Base-by-base conservation (phyloP, 2,888 invertebrate genomes). In the Syrphus vitripennis region DNA sequence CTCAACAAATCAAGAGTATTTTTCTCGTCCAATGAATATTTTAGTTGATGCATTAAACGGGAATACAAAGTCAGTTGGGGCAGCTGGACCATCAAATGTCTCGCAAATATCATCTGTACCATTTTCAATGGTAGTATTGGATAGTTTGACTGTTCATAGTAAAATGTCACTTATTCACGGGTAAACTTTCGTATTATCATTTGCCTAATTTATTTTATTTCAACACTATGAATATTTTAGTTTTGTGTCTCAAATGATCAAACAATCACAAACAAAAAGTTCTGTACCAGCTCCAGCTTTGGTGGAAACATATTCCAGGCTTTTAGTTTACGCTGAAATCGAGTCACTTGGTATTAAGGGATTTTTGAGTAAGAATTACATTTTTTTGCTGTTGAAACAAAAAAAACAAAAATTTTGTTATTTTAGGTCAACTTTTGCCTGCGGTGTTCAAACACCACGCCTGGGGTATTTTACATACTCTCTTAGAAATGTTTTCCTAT, bases 341-440 rank as follows among this genome's bases (percentile, higher is more conserved):
- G 99, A 99, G 92, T 97, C 98, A 16, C 94, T 99, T 65, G 98
- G 99, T 34, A 98, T 99, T 86, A 99, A 99, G 93, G 98, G 98
- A 70, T 98, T 98, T 91, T 96, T 98, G 88, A 96, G 97, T 96
- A 92, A 94, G 40, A 10, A 26, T 5, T 16, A 14, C n/a, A n/a
- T n/a, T n/a, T n/a, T n/a, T n/a, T n/a, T n/a, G n/a, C n/a, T n/a
- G n/a, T n/a, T n/a, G n/a, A n/a, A n/a, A n/a, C n/a, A n/a, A n/a
- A n/a, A n/a, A n/a, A n/a, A n/a, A n/a, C n/a, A n/a, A n/a, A n/a
- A n/a, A n/a, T n/a, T n/a, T n/a, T n/a, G n/a, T 81, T 0, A 34
- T 50, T 50, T 2, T 50, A 97, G 97, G 95, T 90, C 98, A 98
- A 92, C 92, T 98, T 53, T 92, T 99, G 88, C 98, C 98, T 0